Percentiles rank a stretch among this genome's conserved stretches.
Conservation (phyloP, 2,113 vertebrate genomes). For the Eidolon helvum region DNA sequence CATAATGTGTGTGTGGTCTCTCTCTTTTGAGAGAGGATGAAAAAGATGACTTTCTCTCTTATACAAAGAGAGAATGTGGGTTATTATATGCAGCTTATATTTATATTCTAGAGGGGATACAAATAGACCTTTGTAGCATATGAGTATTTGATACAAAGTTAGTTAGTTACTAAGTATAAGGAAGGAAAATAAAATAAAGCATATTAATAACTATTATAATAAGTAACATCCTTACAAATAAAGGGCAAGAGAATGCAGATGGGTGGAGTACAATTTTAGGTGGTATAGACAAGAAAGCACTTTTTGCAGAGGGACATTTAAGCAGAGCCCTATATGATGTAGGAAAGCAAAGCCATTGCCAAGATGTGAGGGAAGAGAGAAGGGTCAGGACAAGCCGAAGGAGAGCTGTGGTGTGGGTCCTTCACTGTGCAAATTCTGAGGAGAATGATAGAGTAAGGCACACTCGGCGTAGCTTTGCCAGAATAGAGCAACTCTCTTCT, state of each 20-base stretch:
- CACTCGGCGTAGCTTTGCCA: neutral
- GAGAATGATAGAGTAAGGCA: neutral
- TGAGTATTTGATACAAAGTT: neutral
- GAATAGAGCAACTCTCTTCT: neutral
- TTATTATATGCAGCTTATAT: neutral
- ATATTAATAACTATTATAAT: neutral
- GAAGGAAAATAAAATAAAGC: neutral
- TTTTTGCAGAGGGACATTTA: neutral
- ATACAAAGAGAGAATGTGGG: neutral
- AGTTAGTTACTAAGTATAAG: neutral
- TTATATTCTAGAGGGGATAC: neutral
- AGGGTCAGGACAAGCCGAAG: neutral
- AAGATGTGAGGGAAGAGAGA: neutral
- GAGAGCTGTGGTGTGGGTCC: fast-evolving
- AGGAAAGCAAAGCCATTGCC: neutral
- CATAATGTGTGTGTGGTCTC: neutral
- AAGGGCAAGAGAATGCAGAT: neutral
- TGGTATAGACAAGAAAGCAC: neutral
- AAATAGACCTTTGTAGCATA: neutral
- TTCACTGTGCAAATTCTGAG: fast-evolving
- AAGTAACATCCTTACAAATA: neutral
- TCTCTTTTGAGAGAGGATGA: neutral
- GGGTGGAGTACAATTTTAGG: neutral
- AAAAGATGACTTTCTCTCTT: neutral
- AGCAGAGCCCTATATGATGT: neutral